Evolutionary conservation across 2,888 invertebrate species (phyloP).

Genomic region (Drosophila trichaetosa): DNA sequence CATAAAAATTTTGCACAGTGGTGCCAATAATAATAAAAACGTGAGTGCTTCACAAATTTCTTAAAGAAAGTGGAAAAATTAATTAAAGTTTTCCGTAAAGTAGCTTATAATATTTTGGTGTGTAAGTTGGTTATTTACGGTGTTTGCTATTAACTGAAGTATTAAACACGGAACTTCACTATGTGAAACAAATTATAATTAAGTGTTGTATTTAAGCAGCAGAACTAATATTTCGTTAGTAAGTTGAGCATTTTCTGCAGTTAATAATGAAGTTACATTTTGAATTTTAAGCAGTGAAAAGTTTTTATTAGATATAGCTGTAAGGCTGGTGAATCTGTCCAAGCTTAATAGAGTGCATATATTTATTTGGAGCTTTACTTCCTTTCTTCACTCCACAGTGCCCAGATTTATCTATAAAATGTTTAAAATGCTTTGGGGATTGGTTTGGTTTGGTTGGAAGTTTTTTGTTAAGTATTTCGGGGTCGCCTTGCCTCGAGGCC

Average conservation of each 20-base stretch:
- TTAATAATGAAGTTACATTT: neutral
- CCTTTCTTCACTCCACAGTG: conserved; percentile 16
- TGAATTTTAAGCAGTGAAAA: neutral
- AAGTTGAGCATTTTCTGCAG: neutral
- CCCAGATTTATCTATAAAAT: conserved; percentile 39
- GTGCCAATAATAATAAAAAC: conserved; percentile 3
- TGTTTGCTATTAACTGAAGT: neutral
- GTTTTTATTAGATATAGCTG: neutral
- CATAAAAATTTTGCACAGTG: conserved; percentile 39
- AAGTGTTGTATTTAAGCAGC: neutral
- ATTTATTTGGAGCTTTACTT: neutral
- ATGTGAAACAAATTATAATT: conserved; percentile 8
- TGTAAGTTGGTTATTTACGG: neutral
- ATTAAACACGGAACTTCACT: neutral
- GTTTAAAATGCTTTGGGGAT: conserved; percentile 44
- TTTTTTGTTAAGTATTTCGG: conserved; percentile 43
- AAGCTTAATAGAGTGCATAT: conserved; percentile 1
- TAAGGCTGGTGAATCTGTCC: neutral
- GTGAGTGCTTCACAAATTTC: neutral
- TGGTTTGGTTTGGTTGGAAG: neutral
- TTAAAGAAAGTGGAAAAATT: conserved; percentile 11
- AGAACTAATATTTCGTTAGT: neutral
- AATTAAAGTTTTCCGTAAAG: conserved; percentile 1
- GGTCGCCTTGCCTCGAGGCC: conserved; percentile 8
- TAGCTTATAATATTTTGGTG: neutral